Evolutionary conservation across 2,113 vertebrate genomes (phyloP), one percentile per base, ranked within the genome.

Genomic region (Phycodurus eques): DNA sequence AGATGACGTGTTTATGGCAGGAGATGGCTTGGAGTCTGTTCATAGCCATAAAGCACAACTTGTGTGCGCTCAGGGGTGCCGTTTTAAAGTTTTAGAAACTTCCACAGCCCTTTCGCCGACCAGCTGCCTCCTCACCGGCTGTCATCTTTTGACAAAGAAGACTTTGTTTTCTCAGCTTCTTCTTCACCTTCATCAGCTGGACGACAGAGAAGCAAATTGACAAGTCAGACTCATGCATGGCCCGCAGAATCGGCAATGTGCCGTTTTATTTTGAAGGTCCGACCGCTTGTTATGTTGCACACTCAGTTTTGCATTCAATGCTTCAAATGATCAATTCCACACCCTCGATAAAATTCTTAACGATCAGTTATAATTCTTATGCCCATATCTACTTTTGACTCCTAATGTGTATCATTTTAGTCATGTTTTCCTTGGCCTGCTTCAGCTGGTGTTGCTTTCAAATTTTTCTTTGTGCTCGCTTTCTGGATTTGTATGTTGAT

Each of bases 121-220:
- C 76, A 88, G 76, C 67, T 82, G 63, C 71, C 68, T 27, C 77
- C 77, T 54, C 66, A 75, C 78, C 83, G 70, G 74, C 54, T 67
- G 71, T 79, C 77, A 53, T 88, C 84, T 82, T 88, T 83, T 20
- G 76, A 3, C 65, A 85, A 20, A 71, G 80, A 75, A 43, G 76
- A 72, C 68, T 70, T 74, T 42, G 35, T 82, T 53, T 84, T 83
- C 61, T 83, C 74, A 12, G 69, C 0, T 4, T 83, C 80, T 61
- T 74, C 82, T 74, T 47, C 44, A 19, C 68, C 83, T 49, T 85
- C 80, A 39, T 77, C 85, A n/a, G 67, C 86, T 89, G 64, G 11
- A 79, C 46, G 57, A 59, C 47, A 59, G 72, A 7, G 22, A 46
- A 31, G 35, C 20, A 27, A 54, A 22, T 20, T 42, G 47, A n/a